Base-by-base conservation (phyloP, 2,113 vertebrate genomes). In the Thalassarche chlororhynchos region DNA sequence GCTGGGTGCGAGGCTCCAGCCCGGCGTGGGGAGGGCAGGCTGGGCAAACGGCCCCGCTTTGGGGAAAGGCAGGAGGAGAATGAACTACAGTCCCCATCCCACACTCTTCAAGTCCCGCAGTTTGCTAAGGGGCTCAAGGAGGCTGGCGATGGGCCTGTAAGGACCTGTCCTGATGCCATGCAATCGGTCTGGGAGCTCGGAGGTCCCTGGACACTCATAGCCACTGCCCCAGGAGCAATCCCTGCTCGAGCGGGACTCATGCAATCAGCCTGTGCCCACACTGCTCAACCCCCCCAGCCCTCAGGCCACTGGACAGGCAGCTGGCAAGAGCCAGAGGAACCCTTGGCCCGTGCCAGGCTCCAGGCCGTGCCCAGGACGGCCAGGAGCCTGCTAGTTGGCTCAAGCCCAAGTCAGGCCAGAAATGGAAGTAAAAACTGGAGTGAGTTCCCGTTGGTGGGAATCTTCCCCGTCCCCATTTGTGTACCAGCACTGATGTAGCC, bases 21-120 rank as follows among this genome's bases (percentile, higher is more conserved):
- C n/a, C 1, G 1, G 15, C 1, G 6, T 0, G 2, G 28, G 44
- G 52, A 76, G 12, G 31, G 52, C 38, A 38, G 38, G 31, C 26
- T 36, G 36, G 40, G 16, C n/a, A n/a, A 72, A 61, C 1, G 1
- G 36, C 34, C 52, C 83, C 0, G 0, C 42, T 44, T 14, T 17
- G n/a, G 26, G 12, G 31, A 86, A 51, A 78, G 60, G 38, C 3
- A n/a, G 68, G 18, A 71, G 29, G 46, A 78, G 32, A 34, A 42
- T 6, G 58, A 72, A 12, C 31, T 26, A 3, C 25, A 18, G 36
- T 40, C 16, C 32, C n/a, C 57, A 32, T 51, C n/a, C 57, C 2
- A 2, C 6, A 2, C 38, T 71, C 17, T 68, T 46, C 21, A 55
- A 51, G 26, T 44, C 25, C 44, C 3, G 4, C 7, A 2, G 49